These are phyloP conservation scores for Rhombomys opimus DNA, from an alignment of 2,113 vertebrate genomes.

Conservation along the genomic window DNA sequence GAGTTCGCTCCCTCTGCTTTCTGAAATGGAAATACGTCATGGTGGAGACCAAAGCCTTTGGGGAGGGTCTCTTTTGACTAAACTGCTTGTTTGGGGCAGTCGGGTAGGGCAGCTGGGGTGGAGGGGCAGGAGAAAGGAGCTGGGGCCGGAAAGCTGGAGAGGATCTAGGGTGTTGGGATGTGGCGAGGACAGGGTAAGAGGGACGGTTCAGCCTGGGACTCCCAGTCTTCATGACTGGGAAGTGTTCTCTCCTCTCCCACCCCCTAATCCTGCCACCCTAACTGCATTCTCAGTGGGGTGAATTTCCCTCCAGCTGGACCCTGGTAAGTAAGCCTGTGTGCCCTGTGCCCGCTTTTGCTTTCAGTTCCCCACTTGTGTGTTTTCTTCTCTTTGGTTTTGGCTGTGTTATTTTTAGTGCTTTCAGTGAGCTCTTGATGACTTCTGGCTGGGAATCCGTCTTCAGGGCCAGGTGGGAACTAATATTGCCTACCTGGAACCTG, in stretches of 20 bases:
- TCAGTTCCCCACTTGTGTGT: not conserved
- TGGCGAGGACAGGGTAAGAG: slow-evolving; percentile 22
- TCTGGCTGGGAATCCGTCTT: slow-evolving; percentile 33
- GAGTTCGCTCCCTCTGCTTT: slow-evolving; percentile 87
- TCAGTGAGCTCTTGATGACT: slow-evolving; percentile 65
- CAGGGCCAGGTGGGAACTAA: slow-evolving; percentile 50
- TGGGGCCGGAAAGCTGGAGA: slow-evolving; percentile 57
- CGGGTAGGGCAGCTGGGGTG: not conserved
- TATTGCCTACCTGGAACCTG: slow-evolving; percentile 73
- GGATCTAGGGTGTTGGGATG: slow-evolving; percentile 28
- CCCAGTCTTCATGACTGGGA: slow-evolving; percentile 69
- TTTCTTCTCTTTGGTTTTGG: slow-evolving; percentile 79
- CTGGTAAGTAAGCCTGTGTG: slow-evolving; percentile 82
- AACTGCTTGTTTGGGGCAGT: slow-evolving; percentile 36
- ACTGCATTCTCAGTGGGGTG: slow-evolving; percentile 68
- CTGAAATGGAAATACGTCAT: slow-evolving; percentile 75
- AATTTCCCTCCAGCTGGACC: slow-evolving; percentile 74
- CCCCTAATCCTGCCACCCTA: slow-evolving; percentile 54
- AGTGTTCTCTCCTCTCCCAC: not conserved
- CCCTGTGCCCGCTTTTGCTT: not conserved
- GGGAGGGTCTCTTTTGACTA: slow-evolving; percentile 44
- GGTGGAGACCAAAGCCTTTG: slow-evolving; percentile 56
- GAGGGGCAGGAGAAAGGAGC: slow-evolving; percentile 46
- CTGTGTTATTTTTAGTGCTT: slow-evolving; percentile 75
- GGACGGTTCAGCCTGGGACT: slow-evolving; percentile 68